Percentiles rank a stretch among this genome's conserved stretches.
Evolutionary conservation across 2,888 invertebrate genomes (phyloP).

Genomic region (Punctoribates punctum): DNA sequence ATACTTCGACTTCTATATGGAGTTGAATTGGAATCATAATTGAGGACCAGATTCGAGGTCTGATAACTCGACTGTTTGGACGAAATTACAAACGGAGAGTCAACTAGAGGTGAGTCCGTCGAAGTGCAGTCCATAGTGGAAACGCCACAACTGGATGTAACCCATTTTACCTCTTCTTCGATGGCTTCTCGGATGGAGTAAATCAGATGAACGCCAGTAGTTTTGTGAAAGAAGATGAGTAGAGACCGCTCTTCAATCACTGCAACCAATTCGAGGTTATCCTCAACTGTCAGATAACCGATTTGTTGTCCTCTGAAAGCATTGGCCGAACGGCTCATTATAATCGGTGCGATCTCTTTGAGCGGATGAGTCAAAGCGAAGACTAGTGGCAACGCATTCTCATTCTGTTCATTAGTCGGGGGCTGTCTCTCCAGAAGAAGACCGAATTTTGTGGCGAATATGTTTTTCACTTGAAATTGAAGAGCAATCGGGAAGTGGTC

Average conservation of each 20-base stretch:
- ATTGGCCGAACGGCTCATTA: conserved; percentile 51
- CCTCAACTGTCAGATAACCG: conserved; percentile 59
- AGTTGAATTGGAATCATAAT: conserved; percentile 8
- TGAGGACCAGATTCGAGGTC: not conserved
- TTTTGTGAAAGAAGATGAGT: conserved; percentile 73
- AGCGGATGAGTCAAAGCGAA: conserved; percentile 84
- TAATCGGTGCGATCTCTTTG: conserved; percentile 81
- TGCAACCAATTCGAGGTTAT: conserved; percentile 65
- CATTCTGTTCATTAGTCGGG: conserved; percentile 16
- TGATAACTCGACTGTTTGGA: conserved; percentile 26
- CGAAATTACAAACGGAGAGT: conserved; percentile 28
- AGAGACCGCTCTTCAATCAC: conserved; percentile 71
- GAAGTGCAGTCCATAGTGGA: not conserved
- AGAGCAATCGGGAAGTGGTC: conserved; percentile 76
- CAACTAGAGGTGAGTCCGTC: not conserved
- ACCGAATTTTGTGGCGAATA: conserved; percentile 79
- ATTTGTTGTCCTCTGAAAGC: conserved; percentile 41
- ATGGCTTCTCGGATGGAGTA: conserved; percentile 69
- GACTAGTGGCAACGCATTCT: conserved; percentile 64
- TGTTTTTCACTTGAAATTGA: conserved; percentile 67
- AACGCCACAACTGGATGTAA: not conserved
- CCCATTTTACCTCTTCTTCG: conserved; percentile 34
- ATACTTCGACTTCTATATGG: conserved; percentile 30
- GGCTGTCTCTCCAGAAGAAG: conserved; percentile 66
- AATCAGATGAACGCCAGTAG: conserved; percentile 72